These are phyloP conservation scores for Alces alces DNA, from an alignment of 2,113 vertebrate species.

Conservation along the genomic window DNA sequence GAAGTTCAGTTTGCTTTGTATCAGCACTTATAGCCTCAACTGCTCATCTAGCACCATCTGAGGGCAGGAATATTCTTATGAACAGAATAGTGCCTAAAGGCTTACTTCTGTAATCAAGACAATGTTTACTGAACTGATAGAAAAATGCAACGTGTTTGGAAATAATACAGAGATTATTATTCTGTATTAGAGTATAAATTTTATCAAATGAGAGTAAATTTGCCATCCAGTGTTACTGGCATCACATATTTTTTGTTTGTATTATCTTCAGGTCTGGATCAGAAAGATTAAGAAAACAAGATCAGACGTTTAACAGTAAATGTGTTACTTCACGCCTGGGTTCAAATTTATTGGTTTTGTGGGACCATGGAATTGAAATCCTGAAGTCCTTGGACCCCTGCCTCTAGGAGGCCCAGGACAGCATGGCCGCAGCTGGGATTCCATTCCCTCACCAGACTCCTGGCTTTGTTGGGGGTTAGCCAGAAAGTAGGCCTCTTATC, in stretches of 20 bases:
- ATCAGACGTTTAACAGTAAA: neutral
- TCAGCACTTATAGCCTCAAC: neutral
- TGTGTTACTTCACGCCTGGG: neutral
- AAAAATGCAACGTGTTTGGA: neutral
- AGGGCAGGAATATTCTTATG: neutral
- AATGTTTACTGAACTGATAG: neutral
- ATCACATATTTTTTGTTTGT: neutral
- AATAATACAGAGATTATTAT: neutral
- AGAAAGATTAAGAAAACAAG: neutral
- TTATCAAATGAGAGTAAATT: conserved; percentile 9
- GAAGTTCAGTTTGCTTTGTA: neutral
- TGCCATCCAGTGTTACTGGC: neutral
- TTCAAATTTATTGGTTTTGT: neutral
- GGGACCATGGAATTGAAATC: neutral
- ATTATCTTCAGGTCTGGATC: neutral
- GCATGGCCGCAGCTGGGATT: neutral
- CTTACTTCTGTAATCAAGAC: neutral
- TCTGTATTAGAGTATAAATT: neutral
- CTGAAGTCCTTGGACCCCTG: neutral
- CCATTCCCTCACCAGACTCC: neutral
- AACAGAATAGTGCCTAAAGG: neutral
- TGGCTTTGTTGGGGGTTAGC: neutral
- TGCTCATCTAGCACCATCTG: neutral
- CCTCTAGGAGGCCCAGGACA: neutral
- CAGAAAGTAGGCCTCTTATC: neutral